Evolutionary conservation across 35 echinoderm and acorn worm genomes (phyloP), one percentile per base, ranked within the genome.

Genomic region (Acanthaster planci): DNA sequence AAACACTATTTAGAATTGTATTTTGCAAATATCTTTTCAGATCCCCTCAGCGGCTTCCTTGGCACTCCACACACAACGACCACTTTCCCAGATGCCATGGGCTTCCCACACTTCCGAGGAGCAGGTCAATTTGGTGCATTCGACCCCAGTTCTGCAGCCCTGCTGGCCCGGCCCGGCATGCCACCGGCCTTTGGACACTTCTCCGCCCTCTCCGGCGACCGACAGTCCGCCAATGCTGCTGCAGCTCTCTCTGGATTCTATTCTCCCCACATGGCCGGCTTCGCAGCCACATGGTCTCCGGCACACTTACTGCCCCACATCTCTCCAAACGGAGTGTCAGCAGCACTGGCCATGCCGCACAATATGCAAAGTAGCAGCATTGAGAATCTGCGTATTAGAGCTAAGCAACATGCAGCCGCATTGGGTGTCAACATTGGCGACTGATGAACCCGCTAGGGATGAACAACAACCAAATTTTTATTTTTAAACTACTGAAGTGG

Each of bases 361-460:
- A 87, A 84, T 40, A 84, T 90, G 15, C 96, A 99, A 38, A 76
- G 84, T 15, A 99, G 80, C 58, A 99, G 96, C 72, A 99, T 99
- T 78, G 96, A 99, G 75, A 99, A 92, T 84, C 83, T 99, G 76
- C 88, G 96, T 18, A 87, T 94, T 86, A 79, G 96, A 19, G 96
- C 96, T 8, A 94, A 94, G 67, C 96, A 99, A 55, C 96, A 99
- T 38, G 92, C 92, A 35, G 96, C 96, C 37, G 88, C 96, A 78
- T 60, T 94, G 76, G 96, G 96, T 19, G 85, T 95, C 27, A 80
- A 85, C 39, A 81, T 95, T 64, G 82, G 77, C 37, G 93, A 95
- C 39, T 90, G 60, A 84, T 32, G 64, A 29, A 12, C 4, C 4
- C 4, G 4, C 42, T 47, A 12, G 42, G 4, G 12, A 47, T 47